Evolutionary conservation across 23 tunicate species (phyloP), one percentile per base, ranked within the genome.

Genomic region (Oikopleura dioica): DNA sequence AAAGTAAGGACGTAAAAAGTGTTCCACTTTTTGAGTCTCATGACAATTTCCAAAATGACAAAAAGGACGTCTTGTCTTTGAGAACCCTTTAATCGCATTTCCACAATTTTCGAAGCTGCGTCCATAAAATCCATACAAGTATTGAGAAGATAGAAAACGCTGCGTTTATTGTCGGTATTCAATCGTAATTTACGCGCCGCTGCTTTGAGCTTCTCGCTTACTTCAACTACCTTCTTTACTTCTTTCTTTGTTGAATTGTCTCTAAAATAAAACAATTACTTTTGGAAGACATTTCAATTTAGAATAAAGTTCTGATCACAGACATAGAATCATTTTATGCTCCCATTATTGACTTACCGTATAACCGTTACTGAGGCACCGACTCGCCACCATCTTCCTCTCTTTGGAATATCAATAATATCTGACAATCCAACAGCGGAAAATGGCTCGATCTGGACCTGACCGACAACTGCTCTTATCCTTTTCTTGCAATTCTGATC

Each of bases 141-240:
- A 63, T 63, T 63, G 33, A 63, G 33, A 2, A 63, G 33, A 28
- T 21, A 63, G 26, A 63, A 63, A 16, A 63, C 26, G 26, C 33
- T 63, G 4, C 72, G 72, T 63, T 63, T 63, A 63, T 63, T 63
- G 26, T 63, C 72, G 30, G 72, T 63, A 63, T 63, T 63, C 4
- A 63, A 63, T 24, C 72, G 29, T 28, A 63, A 28, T 31, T 63
- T 63, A 12, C 26, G 16, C 72, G 72, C 72, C 33, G 33, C 26
- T 28, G 16, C 33, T 24, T 12, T 31, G 30, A 63, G 29, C 26
- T 63, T 63, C 26, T 24, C 33, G 30, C 30, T 12, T 16, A 63
- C 72, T 2, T 21, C 72, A 2, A 28, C 26, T 63, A 28, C 33
- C 2, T 24, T 24, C 26, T 63, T 23, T 28, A 21, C 26, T 31